Evolutionary conservation across 2,113 vertebrate species (phyloP).

Genomic region (Heterotilapia buettikoferi): DNA sequence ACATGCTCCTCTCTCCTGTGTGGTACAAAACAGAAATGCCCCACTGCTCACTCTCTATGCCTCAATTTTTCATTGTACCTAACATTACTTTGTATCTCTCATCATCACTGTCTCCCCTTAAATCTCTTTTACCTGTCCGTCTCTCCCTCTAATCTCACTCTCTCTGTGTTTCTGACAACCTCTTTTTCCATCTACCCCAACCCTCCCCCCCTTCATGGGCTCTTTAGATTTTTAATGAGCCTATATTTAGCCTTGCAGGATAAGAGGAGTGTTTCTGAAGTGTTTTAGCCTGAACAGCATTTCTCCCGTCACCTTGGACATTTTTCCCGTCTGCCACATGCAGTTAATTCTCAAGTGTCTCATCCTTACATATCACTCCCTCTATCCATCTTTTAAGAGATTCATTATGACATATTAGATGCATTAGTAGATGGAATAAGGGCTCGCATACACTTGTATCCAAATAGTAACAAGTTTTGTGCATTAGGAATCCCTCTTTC

Average conservation of each 20-base stretch:
- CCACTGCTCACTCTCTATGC: neutral
- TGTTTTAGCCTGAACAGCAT: conserved; percentile 51
- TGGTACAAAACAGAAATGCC: neutral
- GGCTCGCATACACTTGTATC: conserved; percentile 31
- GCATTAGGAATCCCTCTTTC: conserved; percentile 42
- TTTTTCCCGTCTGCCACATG: conserved; percentile 40
- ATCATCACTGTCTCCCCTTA: neutral
- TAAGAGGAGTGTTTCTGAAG: conserved; percentile 41
- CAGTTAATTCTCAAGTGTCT: neutral
- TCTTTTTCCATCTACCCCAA: neutral
- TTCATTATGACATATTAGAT: conserved; percentile 53
- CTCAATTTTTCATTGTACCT: conserved; percentile 8
- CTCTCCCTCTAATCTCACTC: conserved; percentile 5
- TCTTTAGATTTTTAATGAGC: conserved; percentile 70
- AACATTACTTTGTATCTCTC: neutral
- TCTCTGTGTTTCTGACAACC: conserved; percentile 20
- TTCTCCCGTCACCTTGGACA: conserved; percentile 61
- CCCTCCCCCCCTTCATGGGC: neutral
- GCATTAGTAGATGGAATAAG: conserved; percentile 48
- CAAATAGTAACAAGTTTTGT: conserved; percentile 51
- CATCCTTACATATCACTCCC: neutral
- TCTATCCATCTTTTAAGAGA: neutral
- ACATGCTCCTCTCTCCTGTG: neutral
- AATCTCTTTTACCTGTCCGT: conserved; percentile 34
- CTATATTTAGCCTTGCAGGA: conserved; percentile 60